A percentile compares a stretch with the other conserved stretches of the same genome.
Conservation (phyloP, 2,888 invertebrate genomes). For the Conistra vaccinii region DNA sequence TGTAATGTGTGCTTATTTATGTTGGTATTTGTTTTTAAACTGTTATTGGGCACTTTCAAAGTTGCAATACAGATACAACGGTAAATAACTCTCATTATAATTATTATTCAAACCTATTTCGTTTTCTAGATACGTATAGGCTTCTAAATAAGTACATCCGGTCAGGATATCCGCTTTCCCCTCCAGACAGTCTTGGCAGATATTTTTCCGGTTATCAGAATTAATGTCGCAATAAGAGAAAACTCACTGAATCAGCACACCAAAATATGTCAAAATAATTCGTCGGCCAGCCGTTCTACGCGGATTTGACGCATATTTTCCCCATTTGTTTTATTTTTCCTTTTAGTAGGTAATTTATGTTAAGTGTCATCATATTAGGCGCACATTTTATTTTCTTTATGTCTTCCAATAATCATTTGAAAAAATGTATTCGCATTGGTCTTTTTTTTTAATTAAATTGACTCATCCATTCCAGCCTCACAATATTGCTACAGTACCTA, state of each 20-base stretch:
- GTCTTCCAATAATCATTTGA: too few species aligned
- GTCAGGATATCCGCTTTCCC: not conserved
- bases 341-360: not conserved
- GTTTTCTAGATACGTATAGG: not conserved
- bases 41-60: not conserved
- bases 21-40: not conserved
- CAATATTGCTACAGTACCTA: slow-evolving; percentile 3
- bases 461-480: not conserved
- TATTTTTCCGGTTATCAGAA: not conserved
- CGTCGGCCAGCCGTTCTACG: too few species aligned
- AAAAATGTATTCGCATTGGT: not conserved
- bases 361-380: not conserved
- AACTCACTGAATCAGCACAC: not conserved
- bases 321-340: not conserved
- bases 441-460: not conserved
- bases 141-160: not conserved
- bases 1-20: slow-evolving; percentile 11
- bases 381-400: not conserved
- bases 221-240: not conserved
- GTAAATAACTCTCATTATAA: not conserved
- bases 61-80: not conserved
- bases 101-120: not conserved
- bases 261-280: not conserved
- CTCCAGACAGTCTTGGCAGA: not conserved
- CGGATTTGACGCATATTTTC: not conserved